These are phyloP conservation scores for Megamerina dolium DNA, from an alignment of 2,888 invertebrate species.

Conservation along the genomic window DNA sequence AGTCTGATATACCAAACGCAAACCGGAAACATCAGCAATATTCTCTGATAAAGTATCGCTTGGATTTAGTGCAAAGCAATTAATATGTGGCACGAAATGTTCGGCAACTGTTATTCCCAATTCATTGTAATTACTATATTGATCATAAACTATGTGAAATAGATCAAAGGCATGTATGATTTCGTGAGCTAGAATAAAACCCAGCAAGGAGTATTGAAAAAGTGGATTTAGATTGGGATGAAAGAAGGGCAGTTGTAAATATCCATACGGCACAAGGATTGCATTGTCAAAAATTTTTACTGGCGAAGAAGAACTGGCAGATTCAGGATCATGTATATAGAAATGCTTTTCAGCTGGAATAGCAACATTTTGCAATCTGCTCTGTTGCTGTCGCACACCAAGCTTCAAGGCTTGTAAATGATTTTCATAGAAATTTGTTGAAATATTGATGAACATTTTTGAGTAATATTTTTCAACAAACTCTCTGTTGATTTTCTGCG, in stretches of 20 bases:
- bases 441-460: constrained; percentile 16
- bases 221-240: constrained; percentile 22
- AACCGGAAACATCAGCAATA: constrained; percentile 34
- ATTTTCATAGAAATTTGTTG: constrained; percentile 28
- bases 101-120: constrained; percentile 27
- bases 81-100: constrained; percentile 28
- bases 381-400: constrained; percentile 19
- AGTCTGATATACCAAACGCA: constrained; percentile 30
- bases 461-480: constrained; percentile 24
- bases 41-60: constrained; percentile 29
- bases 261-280: constrained; percentile 33
- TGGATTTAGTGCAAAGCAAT: constrained; percentile 23
- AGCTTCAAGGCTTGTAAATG: constrained; percentile 30
- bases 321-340: constrained; percentile 26
- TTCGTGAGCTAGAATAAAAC: constrained; percentile 37
- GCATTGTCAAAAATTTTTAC: constrained; percentile 36
- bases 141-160: constrained; percentile 34
- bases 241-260: constrained; percentile 32
- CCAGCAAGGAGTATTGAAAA: constrained; percentile 31
- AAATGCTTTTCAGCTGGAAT: constrained; percentile 16
- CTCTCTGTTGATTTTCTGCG: constrained; percentile 10
- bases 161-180: constrained; percentile 36
- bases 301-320: constrained; percentile 32
- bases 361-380: constrained; percentile 21
- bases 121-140: constrained; percentile 27